phyloP scores from a whole-genome alignment of 2,113 vertebrate species.

The Myrmecophaga tridactyla region DNA sequence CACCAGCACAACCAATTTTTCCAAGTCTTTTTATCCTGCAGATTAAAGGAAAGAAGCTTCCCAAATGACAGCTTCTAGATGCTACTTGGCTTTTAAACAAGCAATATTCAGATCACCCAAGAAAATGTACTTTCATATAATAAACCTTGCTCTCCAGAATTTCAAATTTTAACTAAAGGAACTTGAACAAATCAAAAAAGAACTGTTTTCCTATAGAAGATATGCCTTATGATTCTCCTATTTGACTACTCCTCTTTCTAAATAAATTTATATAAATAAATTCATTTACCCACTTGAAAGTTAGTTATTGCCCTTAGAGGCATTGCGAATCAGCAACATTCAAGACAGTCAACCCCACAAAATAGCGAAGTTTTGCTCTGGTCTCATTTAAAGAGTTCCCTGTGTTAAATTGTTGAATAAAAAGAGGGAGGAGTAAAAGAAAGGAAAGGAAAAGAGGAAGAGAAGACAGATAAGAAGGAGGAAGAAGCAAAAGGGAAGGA shows the following conservation, averaged over 20 bases:
- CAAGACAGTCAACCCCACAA: not conserved
- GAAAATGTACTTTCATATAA: constrained; percentile 1
- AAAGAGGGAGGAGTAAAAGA: not conserved
- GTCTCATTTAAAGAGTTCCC: not conserved
- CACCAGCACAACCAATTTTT: not conserved
- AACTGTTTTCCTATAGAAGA: not conserved
- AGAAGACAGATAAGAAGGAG: not conserved
- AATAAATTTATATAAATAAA: not conserved
- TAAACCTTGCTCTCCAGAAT: not conserved
- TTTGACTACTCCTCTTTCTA: not conserved
- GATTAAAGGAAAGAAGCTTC: constrained; percentile 26
- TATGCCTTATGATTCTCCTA: not conserved
- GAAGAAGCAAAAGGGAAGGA: not conserved
- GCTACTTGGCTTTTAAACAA: not conserved
- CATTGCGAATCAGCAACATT: not conserved
- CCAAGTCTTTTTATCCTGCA: not conserved
- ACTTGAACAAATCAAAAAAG: not conserved
- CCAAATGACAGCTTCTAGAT: not conserved
- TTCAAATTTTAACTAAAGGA: constrained; percentile 12
- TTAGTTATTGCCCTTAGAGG: not conserved
- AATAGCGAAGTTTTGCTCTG: not conserved
- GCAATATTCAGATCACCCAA: not conserved
- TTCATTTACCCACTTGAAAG: not conserved
- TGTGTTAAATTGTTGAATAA: not conserved
- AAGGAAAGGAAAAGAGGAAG: not conserved